phyloP scores from a whole-genome alignment of 1,140 invertebrate species.

The Brachionus calyciflorus region DNA sequence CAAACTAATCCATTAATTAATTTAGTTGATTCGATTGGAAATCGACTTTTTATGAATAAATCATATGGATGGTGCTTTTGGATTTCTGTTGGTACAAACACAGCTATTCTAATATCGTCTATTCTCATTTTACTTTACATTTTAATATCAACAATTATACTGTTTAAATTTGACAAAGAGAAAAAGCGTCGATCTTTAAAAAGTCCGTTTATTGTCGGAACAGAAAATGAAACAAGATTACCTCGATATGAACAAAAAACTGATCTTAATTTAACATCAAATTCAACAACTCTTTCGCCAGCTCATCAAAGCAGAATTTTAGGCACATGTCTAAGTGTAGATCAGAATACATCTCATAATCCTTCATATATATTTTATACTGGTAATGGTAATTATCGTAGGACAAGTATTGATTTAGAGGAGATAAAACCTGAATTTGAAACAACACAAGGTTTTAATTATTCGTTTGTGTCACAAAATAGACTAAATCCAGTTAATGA shows the following conservation, averaged over 20 bases:
- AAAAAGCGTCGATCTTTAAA: not conserved
- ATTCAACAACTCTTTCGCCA: not conserved
- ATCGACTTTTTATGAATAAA: not conserved
- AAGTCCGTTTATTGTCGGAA: not conserved
- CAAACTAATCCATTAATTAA: not conserved
- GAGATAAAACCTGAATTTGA: slow-evolving; percentile 23
- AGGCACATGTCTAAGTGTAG: not conserved
- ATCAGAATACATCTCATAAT: not conserved
- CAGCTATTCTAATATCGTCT: not conserved
- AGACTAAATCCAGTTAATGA: not conserved
- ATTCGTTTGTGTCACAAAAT: slow-evolving; percentile 1
- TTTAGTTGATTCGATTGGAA: not conserved
- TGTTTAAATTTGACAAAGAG: not conserved
- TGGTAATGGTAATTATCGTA: slow-evolving; percentile 39
- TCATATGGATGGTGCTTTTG: slow-evolving; percentile 38
- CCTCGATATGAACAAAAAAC: not conserved
- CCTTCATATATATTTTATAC: slow-evolving; percentile 39
- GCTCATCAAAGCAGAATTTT: not conserved
- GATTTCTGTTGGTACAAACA: not conserved
- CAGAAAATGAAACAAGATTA: not conserved
- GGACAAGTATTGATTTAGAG: not conserved
- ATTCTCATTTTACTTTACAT: slow-evolving; percentile 24
- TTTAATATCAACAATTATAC: not conserved
- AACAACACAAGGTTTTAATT: not conserved
- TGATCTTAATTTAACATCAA: not conserved